Evolutionary conservation across 2,797 vertebrate species (phyloP).

Genomic region (Phrynocephalus vlangalii): DNA sequence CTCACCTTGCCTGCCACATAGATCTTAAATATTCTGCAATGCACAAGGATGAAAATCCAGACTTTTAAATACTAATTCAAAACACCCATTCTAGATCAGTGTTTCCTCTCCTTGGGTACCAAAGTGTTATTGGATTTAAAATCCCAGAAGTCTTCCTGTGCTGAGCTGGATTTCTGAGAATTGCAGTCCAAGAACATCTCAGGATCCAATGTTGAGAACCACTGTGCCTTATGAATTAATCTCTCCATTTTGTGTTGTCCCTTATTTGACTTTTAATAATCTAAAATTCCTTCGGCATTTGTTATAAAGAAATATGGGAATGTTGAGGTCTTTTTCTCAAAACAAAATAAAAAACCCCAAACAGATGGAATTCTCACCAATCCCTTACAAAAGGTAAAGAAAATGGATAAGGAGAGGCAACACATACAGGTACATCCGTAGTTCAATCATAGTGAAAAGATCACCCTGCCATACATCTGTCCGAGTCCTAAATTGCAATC

Average conservation of each 20-base stretch:
- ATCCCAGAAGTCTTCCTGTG: no score
- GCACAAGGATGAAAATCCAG: not conserved
- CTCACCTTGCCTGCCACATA: no score
- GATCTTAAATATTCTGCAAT: not conserved
- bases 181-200: no score
- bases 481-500: not conserved
- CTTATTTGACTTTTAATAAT: not conserved
- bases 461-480: not conserved
- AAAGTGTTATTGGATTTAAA: no score
- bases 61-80: not conserved
- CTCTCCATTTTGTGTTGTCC: not conserved
- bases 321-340: not conserved
- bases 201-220: no score
- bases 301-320: not conserved
- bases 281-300: not conserved
- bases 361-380: not conserved
- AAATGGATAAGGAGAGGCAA: not conserved
- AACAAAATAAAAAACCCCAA: not conserved
- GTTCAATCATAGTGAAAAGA: not conserved
- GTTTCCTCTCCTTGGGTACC: no score
- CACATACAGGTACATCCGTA: not conserved
- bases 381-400: not conserved
- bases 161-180: no score
- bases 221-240: not conserved
- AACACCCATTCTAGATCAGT: no score